phyloP scores from a whole-genome alignment of 2,113 vertebrate species.

The Orcinus orca region DNA sequence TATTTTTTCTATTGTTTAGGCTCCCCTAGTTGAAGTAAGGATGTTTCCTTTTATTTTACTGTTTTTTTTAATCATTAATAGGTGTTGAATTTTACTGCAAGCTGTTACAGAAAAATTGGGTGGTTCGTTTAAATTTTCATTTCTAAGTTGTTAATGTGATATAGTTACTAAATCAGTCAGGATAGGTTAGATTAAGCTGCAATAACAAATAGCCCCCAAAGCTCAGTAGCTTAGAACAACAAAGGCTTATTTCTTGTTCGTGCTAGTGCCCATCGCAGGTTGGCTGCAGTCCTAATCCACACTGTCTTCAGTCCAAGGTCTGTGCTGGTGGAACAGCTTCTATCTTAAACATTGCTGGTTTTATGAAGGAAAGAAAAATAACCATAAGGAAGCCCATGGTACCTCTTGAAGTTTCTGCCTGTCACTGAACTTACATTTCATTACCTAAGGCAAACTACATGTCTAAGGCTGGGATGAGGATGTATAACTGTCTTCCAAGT shows the following conservation, averaged over 20 bases:
- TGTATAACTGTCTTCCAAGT: not conserved
- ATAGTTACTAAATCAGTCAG: not conserved
- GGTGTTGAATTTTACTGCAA: not conserved
- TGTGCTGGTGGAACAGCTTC: not conserved
- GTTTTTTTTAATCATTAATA: not conserved
- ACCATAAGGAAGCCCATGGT: not conserved
- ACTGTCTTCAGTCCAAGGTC: not conserved
- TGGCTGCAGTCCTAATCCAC: not conserved
- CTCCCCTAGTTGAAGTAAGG: not conserved
- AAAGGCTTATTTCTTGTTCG: not conserved
- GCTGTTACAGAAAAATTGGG: not conserved
- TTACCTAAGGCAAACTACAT: not conserved
- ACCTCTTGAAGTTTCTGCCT: not conserved
- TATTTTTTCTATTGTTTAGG: not conserved
- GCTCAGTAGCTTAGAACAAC: not conserved
- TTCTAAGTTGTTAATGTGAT: not conserved
- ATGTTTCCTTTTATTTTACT: not conserved
- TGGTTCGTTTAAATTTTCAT: not conserved
- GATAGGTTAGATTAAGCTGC: not conserved
- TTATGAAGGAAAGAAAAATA: not conserved
- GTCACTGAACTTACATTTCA: not conserved
- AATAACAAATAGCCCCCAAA: not conserved
- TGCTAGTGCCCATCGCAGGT: not conserved
- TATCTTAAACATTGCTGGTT: not conserved
- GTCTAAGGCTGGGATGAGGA: not conserved